Evolutionary conservation across 2,113 vertebrate genomes (phyloP).

Genomic region (Hippotragus niger): DNA sequence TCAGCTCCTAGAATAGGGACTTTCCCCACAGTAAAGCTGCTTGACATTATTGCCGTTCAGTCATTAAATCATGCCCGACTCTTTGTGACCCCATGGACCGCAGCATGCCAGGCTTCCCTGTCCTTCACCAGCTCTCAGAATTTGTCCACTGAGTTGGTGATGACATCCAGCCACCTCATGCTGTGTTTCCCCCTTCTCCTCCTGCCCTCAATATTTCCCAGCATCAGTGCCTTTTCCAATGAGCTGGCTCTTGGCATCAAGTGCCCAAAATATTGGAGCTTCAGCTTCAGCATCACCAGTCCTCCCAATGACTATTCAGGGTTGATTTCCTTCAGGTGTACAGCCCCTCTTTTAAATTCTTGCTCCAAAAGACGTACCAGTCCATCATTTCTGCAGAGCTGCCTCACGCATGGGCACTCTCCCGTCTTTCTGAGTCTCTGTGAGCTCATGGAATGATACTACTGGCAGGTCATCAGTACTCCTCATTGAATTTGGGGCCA

Average conservation of each 20-base stretch:
- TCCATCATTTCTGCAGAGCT: background rate
- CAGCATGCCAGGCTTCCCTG: background rate
- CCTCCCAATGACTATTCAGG: background rate
- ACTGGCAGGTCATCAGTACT: background rate
- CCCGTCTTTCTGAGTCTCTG: background rate
- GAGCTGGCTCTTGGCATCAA: background rate
- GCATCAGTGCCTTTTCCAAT: background rate
- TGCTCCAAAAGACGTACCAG: background rate
- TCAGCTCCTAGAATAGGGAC: background rate
- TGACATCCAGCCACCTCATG: background rate
- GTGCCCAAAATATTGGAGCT: background rate
- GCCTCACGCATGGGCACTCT: background rate
- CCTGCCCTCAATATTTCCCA: background rate
- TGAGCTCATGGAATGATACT: background rate
- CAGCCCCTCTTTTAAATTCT: background rate
- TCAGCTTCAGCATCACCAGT: background rate
- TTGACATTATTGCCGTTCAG: background rate
- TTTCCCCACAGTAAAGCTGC: background rate
- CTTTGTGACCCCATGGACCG: rapidly evolving
- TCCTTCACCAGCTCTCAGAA: background rate
- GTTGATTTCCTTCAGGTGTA: background rate
- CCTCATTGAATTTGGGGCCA: background rate
- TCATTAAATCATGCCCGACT: background rate
- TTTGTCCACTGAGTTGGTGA: background rate
- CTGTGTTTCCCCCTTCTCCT: background rate